These are phyloP conservation scores for Cyaniris semiargus DNA, from an alignment of 2,888 invertebrate species.

Conservation along the genomic window DNA sequence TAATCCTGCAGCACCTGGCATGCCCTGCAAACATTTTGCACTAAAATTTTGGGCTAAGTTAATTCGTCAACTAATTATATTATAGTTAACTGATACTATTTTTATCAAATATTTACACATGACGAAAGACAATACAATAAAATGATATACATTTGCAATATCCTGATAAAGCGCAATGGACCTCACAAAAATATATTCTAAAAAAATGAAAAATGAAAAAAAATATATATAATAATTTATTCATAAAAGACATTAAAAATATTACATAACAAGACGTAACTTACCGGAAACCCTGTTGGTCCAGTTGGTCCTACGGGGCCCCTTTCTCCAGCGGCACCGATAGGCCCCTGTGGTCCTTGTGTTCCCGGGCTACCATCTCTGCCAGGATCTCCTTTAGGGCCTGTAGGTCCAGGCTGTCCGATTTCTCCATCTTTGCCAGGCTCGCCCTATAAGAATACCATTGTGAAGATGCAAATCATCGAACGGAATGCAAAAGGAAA, in stretches of 20 bases:
- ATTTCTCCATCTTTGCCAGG: constrained; percentile 89
- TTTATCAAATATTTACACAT: no score
- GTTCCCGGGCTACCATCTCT: constrained; percentile 88
- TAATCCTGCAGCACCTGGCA: constrained; percentile 87
- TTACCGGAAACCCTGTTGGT: constrained; percentile 89
- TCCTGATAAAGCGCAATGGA: no score
- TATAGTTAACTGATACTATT: no score
- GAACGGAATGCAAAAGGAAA: not conserved
- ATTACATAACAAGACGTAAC: constrained; percentile 33
- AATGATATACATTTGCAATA: not conserved
- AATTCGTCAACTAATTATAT: no score
- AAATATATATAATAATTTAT: no score
- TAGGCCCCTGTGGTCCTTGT: constrained; percentile 86
- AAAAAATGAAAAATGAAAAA: no score
- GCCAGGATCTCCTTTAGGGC: constrained; percentile 89
- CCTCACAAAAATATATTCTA: no score
- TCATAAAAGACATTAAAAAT: no score
- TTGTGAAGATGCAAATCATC: not conserved
- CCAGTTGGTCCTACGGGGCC: constrained; percentile 89
- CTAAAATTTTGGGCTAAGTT: no score
- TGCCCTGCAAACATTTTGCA: constrained; percentile 69
- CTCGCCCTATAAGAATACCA: constrained; percentile 81
- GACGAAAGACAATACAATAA: not conserved
- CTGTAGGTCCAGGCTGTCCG: constrained; percentile 87
- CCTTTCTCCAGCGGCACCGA: constrained; percentile 86